Conservation (phyloP, 2,888 invertebrate genomes). For the Erebia aethiops region DNA sequence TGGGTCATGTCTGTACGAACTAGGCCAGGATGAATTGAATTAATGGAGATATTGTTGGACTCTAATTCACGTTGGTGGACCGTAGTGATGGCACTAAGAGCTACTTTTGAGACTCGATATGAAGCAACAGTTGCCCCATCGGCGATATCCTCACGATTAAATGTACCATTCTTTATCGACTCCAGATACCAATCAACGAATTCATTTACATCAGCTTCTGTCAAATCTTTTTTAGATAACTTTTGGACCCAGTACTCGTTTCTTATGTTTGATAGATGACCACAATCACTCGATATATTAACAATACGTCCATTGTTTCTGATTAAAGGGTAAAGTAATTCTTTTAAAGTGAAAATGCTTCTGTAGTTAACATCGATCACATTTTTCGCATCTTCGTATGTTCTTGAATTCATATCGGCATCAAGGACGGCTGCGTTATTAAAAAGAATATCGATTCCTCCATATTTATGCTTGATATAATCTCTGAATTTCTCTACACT, state of each 20-base stretch:
- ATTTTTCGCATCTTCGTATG: conserved; percentile 76
- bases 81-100: conserved; percentile 85
- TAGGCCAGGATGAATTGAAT: conserved; percentile 88
- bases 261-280: conserved; percentile 83
- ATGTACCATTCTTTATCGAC: conserved; percentile 57
- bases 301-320: conserved; percentile 86
- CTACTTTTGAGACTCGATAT: conserved; percentile 88
- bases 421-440: conserved; percentile 85
- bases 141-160: conserved; percentile 46
- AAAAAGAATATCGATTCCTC: conserved; percentile 85
- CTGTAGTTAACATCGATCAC: conserved; percentile 87
- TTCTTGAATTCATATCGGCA: conserved; percentile 24
- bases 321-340: conserved; percentile 86
- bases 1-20: conserved; percentile 90
- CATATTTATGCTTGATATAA: conserved; percentile 77
- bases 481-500: conserved; percentile 82
- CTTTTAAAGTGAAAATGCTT: conserved; percentile 82
- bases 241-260: conserved; percentile 66
- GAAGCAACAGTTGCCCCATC: conserved; percentile 68
- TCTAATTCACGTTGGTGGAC: conserved; percentile 85
- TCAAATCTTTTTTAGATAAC: conserved; percentile 55
- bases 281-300: conserved; percentile 87
- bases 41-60: conserved; percentile 81
- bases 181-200: conserved; percentile 86
- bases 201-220: conserved; percentile 60